Percentiles rank a stretch among this genome's conserved stretches.
phyloP scores from a whole-genome alignment of 1,140 invertebrate genomes.

The Hylaeus volcanicus region DNA sequence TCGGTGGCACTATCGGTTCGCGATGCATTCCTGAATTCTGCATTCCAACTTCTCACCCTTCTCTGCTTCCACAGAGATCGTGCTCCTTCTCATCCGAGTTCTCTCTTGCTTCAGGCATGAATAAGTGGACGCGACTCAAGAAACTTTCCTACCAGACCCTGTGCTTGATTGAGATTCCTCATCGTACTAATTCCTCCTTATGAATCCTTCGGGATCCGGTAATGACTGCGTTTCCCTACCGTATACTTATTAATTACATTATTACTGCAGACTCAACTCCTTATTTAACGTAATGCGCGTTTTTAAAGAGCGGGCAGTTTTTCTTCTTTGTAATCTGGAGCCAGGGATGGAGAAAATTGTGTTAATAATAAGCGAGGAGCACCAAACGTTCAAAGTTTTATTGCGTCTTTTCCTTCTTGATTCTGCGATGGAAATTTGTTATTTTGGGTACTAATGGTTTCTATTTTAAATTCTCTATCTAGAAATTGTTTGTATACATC shows the following conservation, averaged over 20 bases:
- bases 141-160: conserved; percentile 53
- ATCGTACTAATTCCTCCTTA: conserved; percentile 46
- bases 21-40: conserved; percentile 26
- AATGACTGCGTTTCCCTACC: conserved; percentile 29
- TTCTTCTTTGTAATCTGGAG: too few species aligned
- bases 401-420: too few species aligned
- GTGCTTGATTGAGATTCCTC: conserved; percentile 59
- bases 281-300: too few species aligned
- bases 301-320: too few species aligned
- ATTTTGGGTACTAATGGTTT: too few species aligned
- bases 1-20: conserved; percentile 3
- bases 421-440: too few species aligned
- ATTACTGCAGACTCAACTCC: neutral
- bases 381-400: too few species aligned
- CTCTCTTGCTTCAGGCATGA: conserved; percentile 65
- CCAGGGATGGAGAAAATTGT: too few species aligned
- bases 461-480: too few species aligned
- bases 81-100: conserved; percentile 47
- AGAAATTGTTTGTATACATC: too few species aligned
- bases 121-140: conserved; percentile 69
- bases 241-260: conserved; percentile 42
- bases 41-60: neutral
- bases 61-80: neutral
- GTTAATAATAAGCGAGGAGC: too few species aligned
- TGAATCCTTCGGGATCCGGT: conserved; percentile 32